phyloP scores from a whole-genome alignment of 2,797 vertebrate species.

The Gymnodraco acuticeps region DNA sequence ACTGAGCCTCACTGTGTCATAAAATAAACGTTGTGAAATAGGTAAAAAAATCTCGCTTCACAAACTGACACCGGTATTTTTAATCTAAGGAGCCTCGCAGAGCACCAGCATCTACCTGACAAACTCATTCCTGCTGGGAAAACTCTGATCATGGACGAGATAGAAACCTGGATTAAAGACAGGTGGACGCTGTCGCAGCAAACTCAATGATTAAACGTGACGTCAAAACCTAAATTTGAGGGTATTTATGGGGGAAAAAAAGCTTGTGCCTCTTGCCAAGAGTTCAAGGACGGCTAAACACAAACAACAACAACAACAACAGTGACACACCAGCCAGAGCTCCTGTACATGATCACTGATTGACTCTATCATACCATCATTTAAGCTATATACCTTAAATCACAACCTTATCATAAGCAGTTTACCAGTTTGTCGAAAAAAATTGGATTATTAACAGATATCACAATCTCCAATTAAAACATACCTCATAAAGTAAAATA shows the following conservation, averaged over 20 bases:
- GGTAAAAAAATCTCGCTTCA: not conserved
- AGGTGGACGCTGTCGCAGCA: constrained; percentile 61
- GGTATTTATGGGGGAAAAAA: constrained; percentile 36
- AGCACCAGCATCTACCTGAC: constrained; percentile 49
- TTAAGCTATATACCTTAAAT: not conserved
- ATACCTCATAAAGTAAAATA: not conserved
- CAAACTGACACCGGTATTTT: constrained; percentile 17
- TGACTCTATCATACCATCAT: not conserved
- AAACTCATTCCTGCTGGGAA: constrained; percentile 42
- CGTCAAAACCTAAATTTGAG: constrained; percentile 69
- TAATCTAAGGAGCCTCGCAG: constrained; percentile 35
- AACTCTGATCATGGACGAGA: constrained; percentile 44
- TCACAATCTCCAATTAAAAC: not conserved
- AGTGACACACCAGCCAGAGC: constrained; percentile 7
- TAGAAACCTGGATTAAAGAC: constrained; percentile 77
- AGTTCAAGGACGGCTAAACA: constrained; percentile 53
- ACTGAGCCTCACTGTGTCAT: constrained; percentile 9
- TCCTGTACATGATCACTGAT: not conserved
- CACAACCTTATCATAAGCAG: not conserved
- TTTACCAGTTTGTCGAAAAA: constrained; percentile 5
- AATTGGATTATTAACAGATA: constrained; percentile 8
- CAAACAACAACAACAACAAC: constrained; percentile 27
- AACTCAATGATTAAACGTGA: constrained; percentile 66
- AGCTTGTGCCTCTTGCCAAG: constrained; percentile 23
- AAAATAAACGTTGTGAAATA: constrained; percentile 18